Evolutionary conservation across 2,113 vertebrate species (phyloP), one percentile per base, ranked within the genome.

Genomic region (Falco punctatus): DNA sequence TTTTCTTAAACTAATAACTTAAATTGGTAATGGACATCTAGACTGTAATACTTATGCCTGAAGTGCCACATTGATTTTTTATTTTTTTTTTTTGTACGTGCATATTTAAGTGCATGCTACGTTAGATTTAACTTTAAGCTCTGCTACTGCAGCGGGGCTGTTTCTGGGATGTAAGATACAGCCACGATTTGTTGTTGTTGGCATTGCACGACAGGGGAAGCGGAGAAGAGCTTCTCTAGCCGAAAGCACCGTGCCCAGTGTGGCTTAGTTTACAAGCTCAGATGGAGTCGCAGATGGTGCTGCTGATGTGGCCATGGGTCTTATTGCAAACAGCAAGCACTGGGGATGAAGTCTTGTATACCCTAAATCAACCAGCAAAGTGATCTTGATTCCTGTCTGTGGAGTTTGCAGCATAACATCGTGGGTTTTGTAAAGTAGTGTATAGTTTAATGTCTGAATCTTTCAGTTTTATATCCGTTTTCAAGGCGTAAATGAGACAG

Each of bases 251-350:
- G 1, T 82, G 81, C 66, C 85, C 75, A 58, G 55, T 2, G 1
- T 51, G 59, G 42, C 59, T 59, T 58, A n/a, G 67, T 8, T 84
- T 74, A 40, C n/a, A 23, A 55, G 86, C 61, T 96, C 86, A 44
- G 65, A 64, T 74, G 84, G 94, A 92, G 70, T 67, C 5, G 7
- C 78, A 94, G 86, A 94, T 89, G 94, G 81, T 79, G 89, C 91
- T 92, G 85, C 74, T 86, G 83, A 64, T 84, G 46, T 0, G 27
- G 52, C 69, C 61, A 4, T 38, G 61, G 81, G 61, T 90, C 78
- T 85, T 79, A 21, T 0, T 40, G 65, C 78, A 67, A 38, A 30
- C 57, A 33, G 28, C 0, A 6, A 66, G 58, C 7, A 1, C 51
- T 48, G 67, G 28, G 27, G 21, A 33, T 51, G 26, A 58, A 71